Base-by-base conservation (phyloP, 2,888 invertebrate species). In the Dicyrtoma fusca region DNA sequence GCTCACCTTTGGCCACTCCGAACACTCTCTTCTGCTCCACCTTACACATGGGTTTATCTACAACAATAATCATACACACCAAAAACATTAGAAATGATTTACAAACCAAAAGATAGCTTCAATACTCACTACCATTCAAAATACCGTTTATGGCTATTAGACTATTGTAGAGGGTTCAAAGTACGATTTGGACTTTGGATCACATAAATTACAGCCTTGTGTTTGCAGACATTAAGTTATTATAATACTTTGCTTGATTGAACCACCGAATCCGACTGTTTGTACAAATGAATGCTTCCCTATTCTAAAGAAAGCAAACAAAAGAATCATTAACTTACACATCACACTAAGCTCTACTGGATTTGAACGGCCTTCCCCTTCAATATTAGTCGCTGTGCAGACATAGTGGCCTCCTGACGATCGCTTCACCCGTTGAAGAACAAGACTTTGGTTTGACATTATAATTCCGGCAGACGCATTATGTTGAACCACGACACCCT, bases 381-480 rank as follows among this genome's bases (percentile, higher is more conserved):
- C 94, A 14, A 94, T 92, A 83, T 95, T 95, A 63, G 92, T 93
- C 19, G 92, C 90, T 25, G 71, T 79, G 84, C 95, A 95, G 45
- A 91, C 89, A 84, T 95, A 95, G 85, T 91, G 91, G 65, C 95
- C 95, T 1, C 92, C 91, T 83, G 92, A 92, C 79, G 88, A 88
- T 81, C 91, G 88, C 73, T 89, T 89, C 53, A 94, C 92, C 66
- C 88, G 88, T 84, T 93, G 92, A 75, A 95, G 85, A 0, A 92
- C 94, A 79, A 95, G 85, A 83, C 91, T 90, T 72, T 91, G 90
- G 81, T 90, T 90, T 81, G 92, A 92, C 74, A 94, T 91, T 82
- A 95, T 93, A 53, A 95, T 89, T n/a, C 94, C 94, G 44, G 89
- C 89, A 74, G 92, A 90, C 81, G 91, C 91, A 83, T 94, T 93